These are phyloP conservation scores for Corella eumyota DNA, from an alignment of 23 tunicate species.

Conservation along the genomic window DNA sequence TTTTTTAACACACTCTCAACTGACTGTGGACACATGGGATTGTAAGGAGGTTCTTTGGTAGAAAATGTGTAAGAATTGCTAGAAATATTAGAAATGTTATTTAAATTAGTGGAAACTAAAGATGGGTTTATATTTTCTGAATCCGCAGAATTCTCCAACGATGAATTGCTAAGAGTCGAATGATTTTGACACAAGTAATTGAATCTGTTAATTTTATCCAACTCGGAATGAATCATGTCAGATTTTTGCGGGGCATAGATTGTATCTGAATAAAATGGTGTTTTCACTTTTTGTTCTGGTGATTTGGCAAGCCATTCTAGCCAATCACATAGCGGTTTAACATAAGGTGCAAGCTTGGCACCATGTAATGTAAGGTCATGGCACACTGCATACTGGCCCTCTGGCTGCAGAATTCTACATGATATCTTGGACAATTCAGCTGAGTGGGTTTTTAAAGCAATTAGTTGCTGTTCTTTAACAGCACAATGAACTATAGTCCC, in stretches of 20 bases:
- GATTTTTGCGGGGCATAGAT: slow-evolving; percentile 30
- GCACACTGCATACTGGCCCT: slow-evolving; percentile 20
- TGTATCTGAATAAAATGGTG: slow-evolving; percentile 40
- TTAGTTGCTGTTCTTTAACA: not conserved
- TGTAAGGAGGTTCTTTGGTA: too few relatives aligned
- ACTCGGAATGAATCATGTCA: slow-evolving; percentile 29
- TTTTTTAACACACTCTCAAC: too few relatives aligned
- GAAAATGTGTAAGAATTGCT: too few relatives aligned
- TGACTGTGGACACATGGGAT: too few relatives aligned
- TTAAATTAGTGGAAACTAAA: too few relatives aligned
- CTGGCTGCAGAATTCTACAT: slow-evolving; percentile 30
- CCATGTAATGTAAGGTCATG: slow-evolving; percentile 2
- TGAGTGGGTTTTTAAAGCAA: not conserved
- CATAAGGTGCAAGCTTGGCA: slow-evolving; percentile 8
- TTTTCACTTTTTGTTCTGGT: not conserved
- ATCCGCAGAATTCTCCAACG: too few relatives aligned
- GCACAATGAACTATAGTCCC: slow-evolving; percentile 37
- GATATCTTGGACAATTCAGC: slow-evolving; percentile 1
- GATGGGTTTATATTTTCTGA: too few relatives aligned
- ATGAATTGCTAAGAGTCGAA: too few relatives aligned
- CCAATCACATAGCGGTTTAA: slow-evolving; percentile 56
- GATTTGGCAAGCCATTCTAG: slow-evolving; percentile 38
- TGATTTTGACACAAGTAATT: too few relatives aligned
- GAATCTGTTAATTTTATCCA: slow-evolving; percentile 44
- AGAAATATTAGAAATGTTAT: too few relatives aligned